Percentiles rank a stretch among this genome's conserved stretches.
phyloP scores from a whole-genome alignment of 1,140 invertebrate genomes.

The Bombus superbus region DNA sequence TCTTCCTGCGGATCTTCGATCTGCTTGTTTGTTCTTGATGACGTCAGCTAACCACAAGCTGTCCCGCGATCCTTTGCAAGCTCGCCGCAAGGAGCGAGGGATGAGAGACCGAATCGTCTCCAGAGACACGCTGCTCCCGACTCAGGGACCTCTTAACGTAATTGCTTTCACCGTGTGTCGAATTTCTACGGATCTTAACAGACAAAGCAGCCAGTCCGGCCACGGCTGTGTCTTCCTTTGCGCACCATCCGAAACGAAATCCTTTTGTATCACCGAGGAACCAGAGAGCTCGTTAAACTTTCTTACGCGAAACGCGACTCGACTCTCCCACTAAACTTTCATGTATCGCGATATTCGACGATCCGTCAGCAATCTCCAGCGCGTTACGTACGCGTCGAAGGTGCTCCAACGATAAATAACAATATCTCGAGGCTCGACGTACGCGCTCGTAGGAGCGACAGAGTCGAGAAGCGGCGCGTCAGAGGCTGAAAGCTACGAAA shows the following conservation, averaged over 20 bases:
- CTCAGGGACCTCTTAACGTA: constrained; percentile 40
- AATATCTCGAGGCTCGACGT: not conserved
- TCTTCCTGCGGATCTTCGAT: constrained; percentile 45
- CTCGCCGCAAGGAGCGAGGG: not conserved
- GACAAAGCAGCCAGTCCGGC: constrained; percentile 1
- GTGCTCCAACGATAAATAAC: not conserved
- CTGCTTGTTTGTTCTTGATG: constrained; percentile 62
- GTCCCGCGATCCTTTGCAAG: constrained; percentile 42
- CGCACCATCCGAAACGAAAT: not conserved
- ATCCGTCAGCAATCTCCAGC: not conserved
- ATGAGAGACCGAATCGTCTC: not conserved
- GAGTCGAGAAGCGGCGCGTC: not conserved
- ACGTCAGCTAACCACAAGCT: constrained; percentile 63
- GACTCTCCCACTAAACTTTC: not conserved
- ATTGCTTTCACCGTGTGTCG: constrained; percentile 31
- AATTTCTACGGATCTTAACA: constrained; percentile 34
- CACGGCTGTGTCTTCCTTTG: not conserved
- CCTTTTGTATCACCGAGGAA: not conserved
- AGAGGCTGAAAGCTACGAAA: not conserved
- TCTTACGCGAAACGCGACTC: not conserved
- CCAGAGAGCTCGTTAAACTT: not conserved
- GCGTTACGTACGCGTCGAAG: not conserved
- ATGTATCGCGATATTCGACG: no score
- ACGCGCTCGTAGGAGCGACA: not conserved
- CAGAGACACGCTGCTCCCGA: not conserved